Evolutionary conservation across 2,113 vertebrate genomes (phyloP).

Genomic region (Megalops atlanticus): DNA sequence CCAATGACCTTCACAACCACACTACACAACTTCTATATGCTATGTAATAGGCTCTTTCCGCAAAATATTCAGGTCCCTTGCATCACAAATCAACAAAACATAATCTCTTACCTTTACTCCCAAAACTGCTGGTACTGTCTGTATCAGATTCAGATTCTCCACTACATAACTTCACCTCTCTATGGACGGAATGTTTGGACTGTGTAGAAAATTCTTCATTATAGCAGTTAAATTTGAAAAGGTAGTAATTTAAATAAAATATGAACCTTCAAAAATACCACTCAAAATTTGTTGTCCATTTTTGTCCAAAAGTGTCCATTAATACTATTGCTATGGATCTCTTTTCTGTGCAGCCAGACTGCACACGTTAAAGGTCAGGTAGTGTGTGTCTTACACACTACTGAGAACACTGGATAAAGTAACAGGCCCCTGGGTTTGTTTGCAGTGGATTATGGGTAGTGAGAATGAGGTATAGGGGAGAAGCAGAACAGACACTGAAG

Average conservation of each 20-base stretch:
- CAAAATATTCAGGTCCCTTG: too few relatives aligned
- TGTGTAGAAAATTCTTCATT: background rate
- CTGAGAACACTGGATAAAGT: too few relatives aligned
- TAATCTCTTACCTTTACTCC: background rate
- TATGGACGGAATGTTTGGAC: background rate
- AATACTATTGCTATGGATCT: too few relatives aligned
- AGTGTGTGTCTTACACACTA: background rate
- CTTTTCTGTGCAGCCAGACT: too few relatives aligned
- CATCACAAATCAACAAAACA: too few relatives aligned
- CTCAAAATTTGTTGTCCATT: too few relatives aligned
- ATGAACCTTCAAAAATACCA: background rate
- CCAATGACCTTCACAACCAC: background rate
- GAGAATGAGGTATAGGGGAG: too few relatives aligned
- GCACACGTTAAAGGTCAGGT: background rate
- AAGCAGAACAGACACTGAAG: too few relatives aligned
- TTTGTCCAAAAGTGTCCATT: too few relatives aligned
- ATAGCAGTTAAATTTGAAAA: background rate
- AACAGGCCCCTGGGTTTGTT: too few relatives aligned
- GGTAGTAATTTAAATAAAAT: background rate
- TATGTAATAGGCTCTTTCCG: too few relatives aligned
- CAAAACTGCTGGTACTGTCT: background rate
- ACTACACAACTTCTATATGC: background rate
- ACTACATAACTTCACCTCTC: background rate
- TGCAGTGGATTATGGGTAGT: too few relatives aligned
- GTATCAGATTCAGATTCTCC: background rate